Conservation (phyloP, 2,797 vertebrate genomes). For the Trachurus trachurus region DNA sequence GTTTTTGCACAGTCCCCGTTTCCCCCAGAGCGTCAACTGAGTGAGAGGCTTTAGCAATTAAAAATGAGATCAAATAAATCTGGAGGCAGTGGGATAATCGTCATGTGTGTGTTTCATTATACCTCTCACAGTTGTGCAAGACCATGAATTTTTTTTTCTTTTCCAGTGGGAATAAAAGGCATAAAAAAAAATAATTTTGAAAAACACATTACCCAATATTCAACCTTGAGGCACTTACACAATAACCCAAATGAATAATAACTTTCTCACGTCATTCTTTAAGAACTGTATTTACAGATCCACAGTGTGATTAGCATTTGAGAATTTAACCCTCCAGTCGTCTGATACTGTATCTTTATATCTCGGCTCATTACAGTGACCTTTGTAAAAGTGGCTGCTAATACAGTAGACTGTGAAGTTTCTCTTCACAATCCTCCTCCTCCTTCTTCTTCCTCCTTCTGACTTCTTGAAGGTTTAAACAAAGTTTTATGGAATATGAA, state of each 20-base stretch:
- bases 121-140: not conserved
- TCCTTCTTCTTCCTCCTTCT: not conserved
- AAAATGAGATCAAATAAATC: not conserved
- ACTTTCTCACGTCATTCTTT: not conserved
- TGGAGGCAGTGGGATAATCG: not conserved
- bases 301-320: not conserved
- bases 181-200: not conserved
- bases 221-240: not conserved
- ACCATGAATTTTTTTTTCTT: not conserved
- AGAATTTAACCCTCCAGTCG: not conserved
- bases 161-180: not conserved
- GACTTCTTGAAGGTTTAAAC: not conserved
- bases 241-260: slow-evolving; percentile 7
- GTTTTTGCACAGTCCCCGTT: not conserved
- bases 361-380: too few relatives aligned
- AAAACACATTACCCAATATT: slow-evolving; percentile 6
- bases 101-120: too few relatives aligned
- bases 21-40: not conserved
- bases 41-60: not conserved
- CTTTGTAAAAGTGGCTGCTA: not conserved
- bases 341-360: not conserved
- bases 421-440: not conserved
- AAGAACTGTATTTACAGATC: not conserved
- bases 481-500: not conserved
- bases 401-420: too few relatives aligned